Evolutionary conservation across 2,888 invertebrate species (phyloP).

Genomic region (Exephanes ischioxanthus): DNA sequence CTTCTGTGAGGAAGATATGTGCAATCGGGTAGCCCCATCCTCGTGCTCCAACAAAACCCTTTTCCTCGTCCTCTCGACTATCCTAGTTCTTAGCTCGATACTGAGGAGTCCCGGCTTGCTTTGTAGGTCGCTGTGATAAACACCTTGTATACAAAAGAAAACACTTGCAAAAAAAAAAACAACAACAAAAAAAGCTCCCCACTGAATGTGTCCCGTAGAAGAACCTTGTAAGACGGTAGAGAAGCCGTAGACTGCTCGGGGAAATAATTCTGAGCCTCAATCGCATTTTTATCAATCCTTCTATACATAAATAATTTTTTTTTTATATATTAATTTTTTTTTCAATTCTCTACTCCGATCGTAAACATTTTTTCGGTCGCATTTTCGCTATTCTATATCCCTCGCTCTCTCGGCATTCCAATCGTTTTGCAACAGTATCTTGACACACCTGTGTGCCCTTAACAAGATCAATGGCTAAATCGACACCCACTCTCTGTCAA

Average conservation of each 20-base stretch:
- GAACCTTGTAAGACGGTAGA: slow-evolving; percentile 7
- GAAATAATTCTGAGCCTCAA: neutral
- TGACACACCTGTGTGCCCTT: slow-evolving; percentile 7
- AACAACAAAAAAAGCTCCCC: neutral
- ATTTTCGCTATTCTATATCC: neutral
- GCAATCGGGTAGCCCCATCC: slow-evolving; percentile 88
- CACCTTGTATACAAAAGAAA: slow-evolving; percentile 57
- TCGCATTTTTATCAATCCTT: neutral
- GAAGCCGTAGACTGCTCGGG: slow-evolving; percentile 2
- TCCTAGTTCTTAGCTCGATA: slow-evolving; percentile 79
- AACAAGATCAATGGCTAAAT: slow-evolving; percentile 28
- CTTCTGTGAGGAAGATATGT: slow-evolving; percentile 99
- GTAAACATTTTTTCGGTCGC: slow-evolving; percentile 1
- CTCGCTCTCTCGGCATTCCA: slow-evolving; percentile 19
- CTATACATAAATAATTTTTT: neutral
- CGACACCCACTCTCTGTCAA: neutral
- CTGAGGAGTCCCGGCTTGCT: slow-evolving; percentile 82
- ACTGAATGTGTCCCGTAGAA: slow-evolving; percentile 19
- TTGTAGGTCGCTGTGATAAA: slow-evolving; percentile 83
- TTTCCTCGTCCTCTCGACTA: slow-evolving; percentile 79
- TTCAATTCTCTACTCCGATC: neutral
- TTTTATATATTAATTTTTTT: neutral
- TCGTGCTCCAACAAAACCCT: slow-evolving; percentile 80
- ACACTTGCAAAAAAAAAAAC: slow-evolving; percentile 27
- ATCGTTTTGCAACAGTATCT: slow-evolving; percentile 20